Evolutionary conservation across 2,113 vertebrate species (phyloP).

Genomic region (Tapirus terrestris): DNA sequence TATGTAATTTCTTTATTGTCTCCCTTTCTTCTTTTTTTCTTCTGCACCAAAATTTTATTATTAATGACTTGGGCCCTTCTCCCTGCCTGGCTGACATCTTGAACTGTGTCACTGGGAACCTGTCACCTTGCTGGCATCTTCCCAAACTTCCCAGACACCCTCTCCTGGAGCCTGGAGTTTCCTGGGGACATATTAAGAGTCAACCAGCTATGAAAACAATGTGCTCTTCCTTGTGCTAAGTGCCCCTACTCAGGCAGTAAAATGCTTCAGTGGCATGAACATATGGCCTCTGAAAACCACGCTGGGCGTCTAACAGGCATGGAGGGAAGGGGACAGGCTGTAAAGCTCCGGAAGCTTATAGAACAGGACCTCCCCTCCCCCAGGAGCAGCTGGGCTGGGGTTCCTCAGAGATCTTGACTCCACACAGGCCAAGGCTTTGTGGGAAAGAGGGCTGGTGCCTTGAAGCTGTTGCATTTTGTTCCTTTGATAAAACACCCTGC

Average conservation of each 20-base stretch:
- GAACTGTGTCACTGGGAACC: neutral
- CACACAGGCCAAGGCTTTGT: neutral
- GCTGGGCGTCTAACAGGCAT: constrained; percentile 61
- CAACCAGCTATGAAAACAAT: constrained; percentile 50
- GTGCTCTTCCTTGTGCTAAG: constrained; percentile 57
- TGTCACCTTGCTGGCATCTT: constrained; percentile 20
- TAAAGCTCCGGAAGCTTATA: neutral
- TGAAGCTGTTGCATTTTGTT: neutral
- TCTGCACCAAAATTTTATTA: neutral
- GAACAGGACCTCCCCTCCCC: neutral
- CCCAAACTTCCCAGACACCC: neutral
- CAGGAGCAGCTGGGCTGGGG: neutral
- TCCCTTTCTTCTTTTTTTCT: neutral
- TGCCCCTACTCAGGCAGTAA: constrained; percentile 57
- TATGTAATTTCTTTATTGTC: neutral
- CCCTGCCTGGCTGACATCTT: constrained; percentile 3
- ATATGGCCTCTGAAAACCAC: constrained; percentile 63
- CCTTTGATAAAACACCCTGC: constrained; percentile 22
- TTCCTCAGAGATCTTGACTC: neutral
- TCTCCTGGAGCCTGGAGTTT: constrained; percentile 8
- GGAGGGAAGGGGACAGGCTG: neutral
- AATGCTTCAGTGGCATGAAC: constrained; percentile 56
- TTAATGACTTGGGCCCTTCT: neutral
- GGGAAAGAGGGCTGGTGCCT: neutral
- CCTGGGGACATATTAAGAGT: constrained; percentile 43